Evolutionary conservation across 2,888 invertebrate species (phyloP), one percentile per base, ranked within the genome.

Genomic region (Cenopis cana): DNA sequence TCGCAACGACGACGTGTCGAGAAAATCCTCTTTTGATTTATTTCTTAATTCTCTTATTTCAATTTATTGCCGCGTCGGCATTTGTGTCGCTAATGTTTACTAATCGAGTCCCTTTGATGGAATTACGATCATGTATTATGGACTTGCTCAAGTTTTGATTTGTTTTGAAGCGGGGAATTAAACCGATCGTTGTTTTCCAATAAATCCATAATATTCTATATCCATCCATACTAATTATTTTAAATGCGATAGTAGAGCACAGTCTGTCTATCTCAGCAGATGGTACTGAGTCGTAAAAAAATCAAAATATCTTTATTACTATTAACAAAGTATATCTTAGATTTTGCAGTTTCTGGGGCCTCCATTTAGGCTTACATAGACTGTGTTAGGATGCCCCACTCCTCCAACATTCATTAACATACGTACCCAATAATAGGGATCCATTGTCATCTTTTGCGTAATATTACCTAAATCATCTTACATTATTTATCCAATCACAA

Each of bases 41-140:
- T 93, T 90, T 93, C 92, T 93, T 93, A 93, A 93, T 93, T 93
- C 89, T 82, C 90, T 92, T 91, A 89, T 92, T 91, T 90, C 93
- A 91, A 93, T 92, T 90, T 92, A 91, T 89, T 85, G 81, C 85
- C 82, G 85, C 85, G 81, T 70, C 75, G 79, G 84, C 84, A 91
- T 91, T 90, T 91, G 91, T 91, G 89, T 87, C 82, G 91, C 85
- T 88, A 90, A 91, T 91, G 83, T 77, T 76, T 76, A 76, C 76
- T 83, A 81, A 84, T 82, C 77, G 79, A 74, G 76, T 78, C 76
- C 69, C 62, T 69, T 74, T 76, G 74, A 73, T 61, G 70, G 67
- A 69, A 68, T 73, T 71, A 62, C 54, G 68, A 59, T 74, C 73
- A 64, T 75, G 74, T 74, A 68, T 73, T 74, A 67, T 75, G 76